These are phyloP conservation scores for Acrossocheilus wenchowensis DNA, from an alignment of 2,797 vertebrate species.

Conservation along the genomic window DNA sequence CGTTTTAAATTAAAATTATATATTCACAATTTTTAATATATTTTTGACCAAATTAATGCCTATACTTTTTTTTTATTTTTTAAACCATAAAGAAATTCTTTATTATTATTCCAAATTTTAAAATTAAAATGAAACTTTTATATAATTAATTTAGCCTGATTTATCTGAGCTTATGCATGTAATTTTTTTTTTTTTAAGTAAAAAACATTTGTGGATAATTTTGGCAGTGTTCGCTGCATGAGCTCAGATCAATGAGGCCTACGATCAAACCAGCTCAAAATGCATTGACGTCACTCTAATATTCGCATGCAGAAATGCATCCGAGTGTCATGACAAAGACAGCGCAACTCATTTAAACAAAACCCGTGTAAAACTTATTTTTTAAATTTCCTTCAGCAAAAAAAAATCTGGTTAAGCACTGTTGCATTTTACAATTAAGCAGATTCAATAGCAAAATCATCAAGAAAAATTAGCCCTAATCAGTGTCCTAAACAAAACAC, in stretches of 20 bases:
- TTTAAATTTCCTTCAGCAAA: not conserved
- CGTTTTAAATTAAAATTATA: not conserved
- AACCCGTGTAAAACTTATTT: too few species aligned
- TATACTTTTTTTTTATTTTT: too few species aligned
- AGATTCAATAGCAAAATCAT: not conserved
- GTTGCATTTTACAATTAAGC: not conserved
- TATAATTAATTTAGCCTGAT: not conserved
- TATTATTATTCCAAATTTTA: too few species aligned
- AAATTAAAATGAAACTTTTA: not conserved
- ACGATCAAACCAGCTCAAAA: not conserved
- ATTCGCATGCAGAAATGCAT: not conserved
- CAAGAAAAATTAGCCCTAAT: not conserved
- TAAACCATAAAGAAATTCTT: too few species aligned
- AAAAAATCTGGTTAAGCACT: too few species aligned
- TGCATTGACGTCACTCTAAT: not conserved
- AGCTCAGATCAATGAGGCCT: not conserved
- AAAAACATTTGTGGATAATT: not conserved
- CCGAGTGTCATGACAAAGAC: not conserved
- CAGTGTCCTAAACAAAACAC: conserved; percentile 17
- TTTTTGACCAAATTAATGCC: not conserved
- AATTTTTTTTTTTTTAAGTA: not conserved
- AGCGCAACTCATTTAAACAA: not conserved
- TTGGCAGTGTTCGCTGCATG: not conserved
- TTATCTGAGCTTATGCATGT: not conserved
- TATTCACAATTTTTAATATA: not conserved